Percentiles rank a stretch among this genome's conserved stretches.
These are phyloP conservation scores for Hedya salicella DNA, from an alignment of 2,888 invertebrate species.

Conservation along the genomic window DNA sequence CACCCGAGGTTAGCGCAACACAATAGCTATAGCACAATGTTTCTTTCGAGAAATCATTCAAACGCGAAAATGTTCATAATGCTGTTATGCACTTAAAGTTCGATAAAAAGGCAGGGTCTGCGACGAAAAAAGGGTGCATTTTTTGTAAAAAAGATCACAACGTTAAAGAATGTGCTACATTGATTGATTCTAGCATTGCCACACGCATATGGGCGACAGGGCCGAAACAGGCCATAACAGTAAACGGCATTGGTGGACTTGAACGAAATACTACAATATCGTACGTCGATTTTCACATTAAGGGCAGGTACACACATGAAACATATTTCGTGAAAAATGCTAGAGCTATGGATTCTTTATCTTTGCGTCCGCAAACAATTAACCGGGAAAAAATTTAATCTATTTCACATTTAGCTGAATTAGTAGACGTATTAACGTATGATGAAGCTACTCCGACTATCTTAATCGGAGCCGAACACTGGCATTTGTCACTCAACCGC, in stretches of 20 bases:
- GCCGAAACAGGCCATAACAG: background rate
- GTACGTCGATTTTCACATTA: background rate
- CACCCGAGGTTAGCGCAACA: slow-evolving; percentile 15
- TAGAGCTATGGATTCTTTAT: slow-evolving; percentile 1
- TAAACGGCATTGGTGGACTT: background rate
- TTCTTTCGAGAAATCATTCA: background rate
- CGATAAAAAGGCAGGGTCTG: background rate
- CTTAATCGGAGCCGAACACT: slow-evolving; percentile 9
- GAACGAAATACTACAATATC: too few relatives aligned
- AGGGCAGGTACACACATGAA: slow-evolving; percentile 4
- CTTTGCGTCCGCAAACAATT: slow-evolving; percentile 6
- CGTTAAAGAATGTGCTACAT: slow-evolving; percentile 6
- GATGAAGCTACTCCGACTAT: slow-evolving; percentile 4
- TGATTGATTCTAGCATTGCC: slow-evolving; percentile 1
- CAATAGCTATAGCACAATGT: background rate
- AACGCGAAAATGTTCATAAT: slow-evolving; percentile 9
- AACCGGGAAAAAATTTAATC: background rate
- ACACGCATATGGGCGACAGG: background rate
- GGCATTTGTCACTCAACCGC: background rate
- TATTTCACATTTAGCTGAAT: slow-evolving; percentile 1
- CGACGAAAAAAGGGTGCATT: background rate
- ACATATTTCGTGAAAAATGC: slow-evolving; percentile 12
- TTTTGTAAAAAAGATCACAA: slow-evolving; percentile 11
- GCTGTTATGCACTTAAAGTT: background rate
- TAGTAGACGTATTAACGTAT: slow-evolving; percentile 1